These are phyloP conservation scores for Malurus splendens DNA, from an alignment of 2,797 vertebrate genomes.

Conservation along the genomic window DNA sequence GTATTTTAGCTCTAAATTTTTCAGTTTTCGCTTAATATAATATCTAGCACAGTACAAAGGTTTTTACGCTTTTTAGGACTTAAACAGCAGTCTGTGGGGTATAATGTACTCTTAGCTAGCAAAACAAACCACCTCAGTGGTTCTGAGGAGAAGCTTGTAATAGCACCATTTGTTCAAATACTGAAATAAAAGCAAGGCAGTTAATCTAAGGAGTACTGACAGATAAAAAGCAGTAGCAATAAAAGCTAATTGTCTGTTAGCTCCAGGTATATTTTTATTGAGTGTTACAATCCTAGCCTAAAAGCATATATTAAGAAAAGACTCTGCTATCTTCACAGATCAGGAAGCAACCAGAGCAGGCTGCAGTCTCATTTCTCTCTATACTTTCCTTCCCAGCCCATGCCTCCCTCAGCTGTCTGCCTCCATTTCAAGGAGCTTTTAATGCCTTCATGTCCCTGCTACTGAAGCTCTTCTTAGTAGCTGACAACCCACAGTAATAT, in stretches of 20 bases:
- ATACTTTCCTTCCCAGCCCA: not conserved
- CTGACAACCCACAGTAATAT: not conserved
- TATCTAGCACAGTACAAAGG: not conserved
- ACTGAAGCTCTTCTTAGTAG: not conserved
- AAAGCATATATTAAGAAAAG: conserved; percentile 28
- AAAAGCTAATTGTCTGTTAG: conserved; percentile 61
- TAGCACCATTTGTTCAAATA: conserved; percentile 47
- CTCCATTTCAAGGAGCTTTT: not conserved
- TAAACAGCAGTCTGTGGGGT: conserved; percentile 13
- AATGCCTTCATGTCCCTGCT: not conserved
- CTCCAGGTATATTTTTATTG: conserved; percentile 51
- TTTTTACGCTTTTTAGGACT: conserved; percentile 26
- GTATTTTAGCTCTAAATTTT: conserved; percentile 12
- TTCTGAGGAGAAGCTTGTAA: conserved; percentile 24
- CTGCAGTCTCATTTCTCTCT: not conserved
- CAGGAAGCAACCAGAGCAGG: not conserved
- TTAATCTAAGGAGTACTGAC: conserved; percentile 45
- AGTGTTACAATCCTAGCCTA: conserved; percentile 36
- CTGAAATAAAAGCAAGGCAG: conserved; percentile 30
- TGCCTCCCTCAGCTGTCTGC: not conserved
- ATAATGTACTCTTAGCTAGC: conserved; percentile 40
- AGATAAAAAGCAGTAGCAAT: conserved; percentile 47
- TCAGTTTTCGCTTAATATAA: not conserved
- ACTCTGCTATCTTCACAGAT: conserved; percentile 1
- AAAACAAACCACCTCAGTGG: conserved; percentile 51